phyloP scores from a whole-genome alignment of 2,113 vertebrate species.

The Cyanoliseus patagonus region DNA sequence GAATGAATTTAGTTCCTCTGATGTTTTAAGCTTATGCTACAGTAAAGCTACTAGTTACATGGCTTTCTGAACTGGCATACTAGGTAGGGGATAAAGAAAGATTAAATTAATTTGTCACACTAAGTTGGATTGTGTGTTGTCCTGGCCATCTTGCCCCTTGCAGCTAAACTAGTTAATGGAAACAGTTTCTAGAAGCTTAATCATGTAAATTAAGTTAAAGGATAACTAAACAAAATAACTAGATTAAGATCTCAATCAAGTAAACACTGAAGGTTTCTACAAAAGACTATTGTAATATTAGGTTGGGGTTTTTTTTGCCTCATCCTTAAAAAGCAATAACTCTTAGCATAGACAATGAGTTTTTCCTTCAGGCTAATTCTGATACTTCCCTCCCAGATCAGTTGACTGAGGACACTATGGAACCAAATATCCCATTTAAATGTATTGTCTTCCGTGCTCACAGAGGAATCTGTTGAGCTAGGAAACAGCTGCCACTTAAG shows the following conservation, averaged over 20 bases:
- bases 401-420: not conserved
- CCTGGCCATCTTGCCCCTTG: not conserved
- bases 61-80: not conserved
- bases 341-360: not conserved
- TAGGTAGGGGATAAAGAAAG: not conserved
- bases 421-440: not conserved
- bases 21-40: not conserved
- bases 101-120: not conserved
- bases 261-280: not conserved
- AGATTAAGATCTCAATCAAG: not conserved
- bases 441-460: not conserved
- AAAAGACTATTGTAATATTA: not conserved
- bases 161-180: not conserved
- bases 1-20: not conserved
- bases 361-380: not conserved
- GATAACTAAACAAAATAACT: not conserved
- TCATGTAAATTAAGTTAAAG: not conserved
- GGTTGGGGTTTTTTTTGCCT: not conserved
- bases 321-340: not conserved
- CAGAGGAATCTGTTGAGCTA: not conserved
- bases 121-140: not conserved
- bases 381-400: not conserved
- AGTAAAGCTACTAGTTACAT: not conserved
- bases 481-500: not conserved
- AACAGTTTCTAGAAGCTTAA: not conserved